A percentile compares a stretch with the other conserved stretches of the same genome.
Conservation (phyloP, 2,888 invertebrate genomes). For the Zygothrica quintamaculata region DNA sequence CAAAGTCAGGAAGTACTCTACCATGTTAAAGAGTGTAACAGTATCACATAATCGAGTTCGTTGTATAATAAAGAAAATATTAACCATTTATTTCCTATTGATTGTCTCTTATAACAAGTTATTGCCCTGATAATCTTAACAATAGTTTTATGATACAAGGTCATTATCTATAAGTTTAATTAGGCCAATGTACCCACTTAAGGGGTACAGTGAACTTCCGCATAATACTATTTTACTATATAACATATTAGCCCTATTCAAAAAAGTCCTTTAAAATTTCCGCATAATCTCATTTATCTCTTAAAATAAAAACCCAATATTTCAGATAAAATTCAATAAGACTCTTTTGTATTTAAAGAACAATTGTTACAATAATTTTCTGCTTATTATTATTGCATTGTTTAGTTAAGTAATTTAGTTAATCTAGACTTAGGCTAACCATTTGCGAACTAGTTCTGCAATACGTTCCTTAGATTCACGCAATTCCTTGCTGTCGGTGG, state of each 20-base stretch:
- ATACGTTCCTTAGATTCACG: slow-evolving; percentile 77
- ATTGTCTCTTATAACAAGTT: slow-evolving; percentile 9
- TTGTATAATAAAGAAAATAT: slow-evolving; percentile 1
- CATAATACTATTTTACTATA: too few species aligned
- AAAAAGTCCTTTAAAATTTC: too few species aligned
- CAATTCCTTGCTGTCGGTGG: slow-evolving; percentile 75
- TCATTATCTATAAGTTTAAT: slow-evolving; percentile 5
- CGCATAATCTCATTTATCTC: too few species aligned
- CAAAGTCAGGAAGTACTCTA: too few species aligned
- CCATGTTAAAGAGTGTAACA: not conserved
- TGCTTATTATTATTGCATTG: too few species aligned
- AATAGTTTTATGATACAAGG: not conserved
- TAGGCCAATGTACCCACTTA: too few species aligned
- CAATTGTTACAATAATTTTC: too few species aligned
- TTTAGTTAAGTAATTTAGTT: too few species aligned
- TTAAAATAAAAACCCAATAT: not conserved
- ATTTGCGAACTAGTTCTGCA: slow-evolving; percentile 72
- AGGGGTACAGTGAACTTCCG: too few species aligned
- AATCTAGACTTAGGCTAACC: slow-evolving; percentile 69
- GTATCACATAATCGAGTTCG: slow-evolving; percentile 9
- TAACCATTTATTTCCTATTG: slow-evolving; percentile 18
- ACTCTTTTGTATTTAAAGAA: too few species aligned
- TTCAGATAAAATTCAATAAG: not conserved
- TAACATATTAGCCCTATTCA: too few species aligned
- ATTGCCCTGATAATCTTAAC: slow-evolving; percentile 2